A percentile compares a stretch with the other conserved stretches of the same genome.
These are phyloP conservation scores for Mycteria americana DNA, from an alignment of 2,797 vertebrate species.

Conservation along the genomic window DNA sequence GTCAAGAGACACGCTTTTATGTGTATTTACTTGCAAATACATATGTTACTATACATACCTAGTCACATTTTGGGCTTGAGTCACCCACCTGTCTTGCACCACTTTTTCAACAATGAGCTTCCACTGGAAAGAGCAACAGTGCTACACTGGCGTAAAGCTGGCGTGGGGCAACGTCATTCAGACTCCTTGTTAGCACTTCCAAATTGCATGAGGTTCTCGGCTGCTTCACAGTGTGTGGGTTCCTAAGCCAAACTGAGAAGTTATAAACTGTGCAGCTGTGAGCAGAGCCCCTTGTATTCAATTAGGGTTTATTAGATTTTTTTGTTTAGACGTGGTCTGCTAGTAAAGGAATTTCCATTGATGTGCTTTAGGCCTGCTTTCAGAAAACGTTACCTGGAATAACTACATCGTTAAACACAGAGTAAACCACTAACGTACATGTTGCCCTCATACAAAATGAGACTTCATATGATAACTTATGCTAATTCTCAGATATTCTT, in stretches of 20 bases:
- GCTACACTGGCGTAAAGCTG: not conserved
- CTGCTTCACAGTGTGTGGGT: not conserved
- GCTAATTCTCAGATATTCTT: not conserved
- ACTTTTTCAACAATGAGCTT: not conserved
- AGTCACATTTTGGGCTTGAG: not conserved
- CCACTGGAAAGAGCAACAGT: not conserved
- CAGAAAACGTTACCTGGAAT: not conserved
- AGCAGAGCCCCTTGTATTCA: not conserved
- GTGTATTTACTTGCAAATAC: not conserved
- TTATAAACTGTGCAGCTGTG: rapidly evolving
- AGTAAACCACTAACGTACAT: not conserved
- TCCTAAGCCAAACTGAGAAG: not conserved
- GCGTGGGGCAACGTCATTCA: rapidly evolving
- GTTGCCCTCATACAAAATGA: not conserved
- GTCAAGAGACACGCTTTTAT: not conserved
- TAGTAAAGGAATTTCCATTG: not conserved
- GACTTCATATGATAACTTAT: not conserved
- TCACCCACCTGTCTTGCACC: not conserved
- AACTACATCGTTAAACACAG: not conserved
- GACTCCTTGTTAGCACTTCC: not conserved
- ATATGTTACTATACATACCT: not conserved
- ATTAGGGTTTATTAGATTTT: not conserved
- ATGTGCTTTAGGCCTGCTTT: not conserved
- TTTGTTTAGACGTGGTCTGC: not conserved
- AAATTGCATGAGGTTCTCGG: not conserved